Conservation (phyloP, 2,888 invertebrate genomes). For the Celastrina argiolus region DNA sequence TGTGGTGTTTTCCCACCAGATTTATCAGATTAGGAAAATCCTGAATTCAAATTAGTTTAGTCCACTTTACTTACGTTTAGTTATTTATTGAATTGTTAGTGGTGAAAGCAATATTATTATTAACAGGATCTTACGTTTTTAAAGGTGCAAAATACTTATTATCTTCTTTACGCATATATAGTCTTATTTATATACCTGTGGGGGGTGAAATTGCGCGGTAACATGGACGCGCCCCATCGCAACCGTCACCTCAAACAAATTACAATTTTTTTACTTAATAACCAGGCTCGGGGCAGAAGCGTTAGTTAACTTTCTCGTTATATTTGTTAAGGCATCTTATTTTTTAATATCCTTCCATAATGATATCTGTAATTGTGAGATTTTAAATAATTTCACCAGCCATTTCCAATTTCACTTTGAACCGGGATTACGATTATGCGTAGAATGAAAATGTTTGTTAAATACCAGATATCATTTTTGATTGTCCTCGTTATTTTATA, state of each 20-base stretch:
- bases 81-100: no score
- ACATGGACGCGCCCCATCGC: background rate
- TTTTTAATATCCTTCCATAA: slow-evolving; percentile 9
- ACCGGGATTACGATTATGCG: background rate
- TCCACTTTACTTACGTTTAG: no score
- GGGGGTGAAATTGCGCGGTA: background rate
- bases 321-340: slow-evolving; percentile 37
- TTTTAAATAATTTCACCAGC: background rate
- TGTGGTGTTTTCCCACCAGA: no score
- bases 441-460: background rate
- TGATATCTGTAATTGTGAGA: background rate
- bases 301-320: slow-evolving; percentile 49
- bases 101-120: no score
- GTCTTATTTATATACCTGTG: no score
- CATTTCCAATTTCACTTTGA: background rate
- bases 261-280: slow-evolving; percentile 28
- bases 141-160: no score
- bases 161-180: no score
- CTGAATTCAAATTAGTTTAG: no score
- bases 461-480: background rate
- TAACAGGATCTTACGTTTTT: no score
- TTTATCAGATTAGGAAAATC: no score
- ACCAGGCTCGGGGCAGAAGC: slow-evolving; percentile 30
- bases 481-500: no score
- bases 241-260: slow-evolving; percentile 21